phyloP scores from a whole-genome alignment of 2,888 invertebrate genomes.

The Malthinus flaveolus region DNA sequence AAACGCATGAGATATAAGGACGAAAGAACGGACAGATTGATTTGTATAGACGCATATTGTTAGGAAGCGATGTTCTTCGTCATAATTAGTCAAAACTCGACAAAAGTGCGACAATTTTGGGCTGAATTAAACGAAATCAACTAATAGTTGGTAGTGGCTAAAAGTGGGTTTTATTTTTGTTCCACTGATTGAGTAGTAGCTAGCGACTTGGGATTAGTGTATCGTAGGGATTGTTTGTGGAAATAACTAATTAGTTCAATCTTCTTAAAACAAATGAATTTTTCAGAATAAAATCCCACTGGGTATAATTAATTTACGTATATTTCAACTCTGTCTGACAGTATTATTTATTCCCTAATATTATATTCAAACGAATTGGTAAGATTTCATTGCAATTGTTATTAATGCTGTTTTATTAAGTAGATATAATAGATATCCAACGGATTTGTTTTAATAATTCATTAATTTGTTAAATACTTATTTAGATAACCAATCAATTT shows the following conservation, averaged over 20 bases:
- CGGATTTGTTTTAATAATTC: background rate
- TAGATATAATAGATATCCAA: background rate
- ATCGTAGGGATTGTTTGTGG: conserved; percentile 40
- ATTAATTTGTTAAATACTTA: no score
- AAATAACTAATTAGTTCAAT: conserved; percentile 54
- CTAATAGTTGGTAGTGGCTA: no score
- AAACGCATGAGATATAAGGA: no score
- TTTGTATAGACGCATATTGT: no score
- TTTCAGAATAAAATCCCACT: conserved; percentile 40
- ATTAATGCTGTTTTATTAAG: background rate
- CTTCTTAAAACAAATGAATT: conserved; percentile 46
- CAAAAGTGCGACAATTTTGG: no score
- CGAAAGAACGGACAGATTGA: no score
- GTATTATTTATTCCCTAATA: background rate
- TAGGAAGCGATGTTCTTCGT: no score
- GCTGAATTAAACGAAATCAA: no score
- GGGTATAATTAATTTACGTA: conserved; percentile 48
- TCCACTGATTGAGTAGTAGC: conserved; percentile 5
- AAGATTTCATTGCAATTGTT: background rate
- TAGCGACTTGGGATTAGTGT: conserved; percentile 15
- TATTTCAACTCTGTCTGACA: conserved; percentile 25
- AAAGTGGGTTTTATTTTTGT: no score
- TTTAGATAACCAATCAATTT: no score
- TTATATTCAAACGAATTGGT: conserved; percentile 3
- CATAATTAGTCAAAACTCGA: no score